Evolutionary conservation across 2,113 vertebrate genomes (phyloP), one percentile per base, ranked within the genome.

Genomic region (Mirza zaza): DNA sequence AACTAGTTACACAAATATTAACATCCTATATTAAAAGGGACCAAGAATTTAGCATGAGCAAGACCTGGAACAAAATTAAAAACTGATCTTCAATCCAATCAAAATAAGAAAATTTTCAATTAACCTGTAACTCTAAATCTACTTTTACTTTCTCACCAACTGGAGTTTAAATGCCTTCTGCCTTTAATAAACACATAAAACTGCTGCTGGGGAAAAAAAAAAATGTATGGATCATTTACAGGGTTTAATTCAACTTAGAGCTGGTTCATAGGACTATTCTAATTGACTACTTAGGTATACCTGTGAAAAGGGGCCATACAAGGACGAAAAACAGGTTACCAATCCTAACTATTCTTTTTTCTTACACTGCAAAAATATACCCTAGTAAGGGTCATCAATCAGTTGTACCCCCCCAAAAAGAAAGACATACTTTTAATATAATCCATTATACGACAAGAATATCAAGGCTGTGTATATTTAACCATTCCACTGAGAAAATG

Each of bases 131-230:
- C 17, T 90, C 39, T 45, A 36, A 71, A 39, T n/a, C 50, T 68
- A 52, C 55, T n/a, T 96, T 90, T 18, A 32, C 34, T 84, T 95
- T 86, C 67, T 94, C 61, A 76, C 34, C 76, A 57, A 85, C 21
- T 34, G 21, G 67, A 2, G 42, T 76, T 75, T 45, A 83, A 91
- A 70, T 34, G 48, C 42, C 18, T 71, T 65, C 79, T 79, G 29
- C 32, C 80, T 87, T 75, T 63, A 86, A 68, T 6, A 81, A 48
- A 85, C 17, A 65, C 14, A 21, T 9, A 65, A 90, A 61, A 76
- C 5, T 36, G 42, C 57, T 12, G 65, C 32, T 76, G 18, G 13
- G 27, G 21, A 8, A 61, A 17, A 32, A 61, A 17, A 32, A 52
- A 25, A 29, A 32, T 2, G 2, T 10, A 45, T 4, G 36, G 14